Base-by-base conservation (phyloP, 2,113 vertebrate genomes). In the Arvicanthis niloticus region DNA sequence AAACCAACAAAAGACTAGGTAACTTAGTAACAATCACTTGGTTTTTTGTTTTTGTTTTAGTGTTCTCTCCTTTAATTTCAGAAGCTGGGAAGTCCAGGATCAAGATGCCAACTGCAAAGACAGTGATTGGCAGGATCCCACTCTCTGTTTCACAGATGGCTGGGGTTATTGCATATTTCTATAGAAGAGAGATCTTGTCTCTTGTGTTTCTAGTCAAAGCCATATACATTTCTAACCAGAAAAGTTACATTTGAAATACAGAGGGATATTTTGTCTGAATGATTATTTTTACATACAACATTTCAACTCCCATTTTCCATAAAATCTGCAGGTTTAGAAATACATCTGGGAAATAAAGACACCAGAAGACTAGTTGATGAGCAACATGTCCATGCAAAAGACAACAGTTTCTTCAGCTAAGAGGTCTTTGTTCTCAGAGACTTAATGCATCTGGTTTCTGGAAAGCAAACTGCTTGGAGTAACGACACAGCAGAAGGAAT, bases 401-500 rank as follows among this genome's bases (percentile, higher is more conserved):
- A 90, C 42, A 88, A 90, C 3, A 51, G 34, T 1, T 11, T 67
- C 9, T 96, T 82, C n/a, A 78, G 77, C 70, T n/a, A 45, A 70
- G 4, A 34, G 85, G 34, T 11, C n/a, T 92, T 92, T 95, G 53
- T 93, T 96, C 65, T 85, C 31, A 81, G 58, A 96, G 26, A 51
- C 12, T 65, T 93, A 48, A 45, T 40, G 76, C 84, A 53, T 97
- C 91, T 97, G 95, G 29, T 85, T 98, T 97, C 91, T 91, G 88
- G 91, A 92, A 96, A 72, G 53, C 70, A 86, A 92, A 88, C n/a
- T 81, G 81, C 91, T 97, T 88, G 40, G 10, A 81, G 85, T 65
- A 91, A 93, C 9, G n/a, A 81, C 65, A 73, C 6, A 15, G 93
- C 19, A 37, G 92, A 95, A 91, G 77, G 95, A 93, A 86, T 24